Base-by-base conservation (phyloP, 1,140 invertebrate genomes). In the Papilio xuthus region DNA sequence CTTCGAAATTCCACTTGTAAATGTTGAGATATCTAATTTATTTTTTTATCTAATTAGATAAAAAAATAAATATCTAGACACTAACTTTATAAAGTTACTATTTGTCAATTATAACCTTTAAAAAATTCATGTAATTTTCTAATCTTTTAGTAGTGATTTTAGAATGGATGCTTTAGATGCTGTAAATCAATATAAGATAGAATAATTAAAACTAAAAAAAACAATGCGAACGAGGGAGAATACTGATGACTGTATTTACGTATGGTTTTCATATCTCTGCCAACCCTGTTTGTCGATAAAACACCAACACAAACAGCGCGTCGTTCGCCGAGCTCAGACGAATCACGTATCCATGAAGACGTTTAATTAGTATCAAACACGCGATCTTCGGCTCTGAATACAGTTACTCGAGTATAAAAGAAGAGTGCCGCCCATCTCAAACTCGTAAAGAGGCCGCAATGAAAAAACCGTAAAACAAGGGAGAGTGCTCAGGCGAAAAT, bases 391-490 rank as follows among this genome's bases (percentile, higher is more conserved):
- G 75, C 80, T 85, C 83, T 82, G 83, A 88, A 85, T 88, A 90
- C 90, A 80, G 89, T 90, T 91, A 90, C 80, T 82, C 77, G 80
- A 73, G 80, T 81, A 85, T 91, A 90, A 90, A 90, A 86, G 80
- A 85, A 86, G 85, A 89, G 86, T 88, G 82, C 82, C 88, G 83
- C 80, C 86, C 89, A 89, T 88, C 79, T 72, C 81, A 80, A 79
- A 82, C 80, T 89, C 89, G 87, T 93, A 92, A 93, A 92, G 84
- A 84, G 87, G 85, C 69, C 82, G 89, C 87, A 90, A 90, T 92
- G 91, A 92, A 92, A 90, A 92, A 88, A 88, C 78, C 87, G 86
- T 93, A 93, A 93, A 92, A 89, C 85, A 89, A 89, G 83, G 81
- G 83, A 82, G 82, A 87, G 85, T 85, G 83, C 83, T 83, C 82